Evolutionary conservation across 2,113 vertebrate species (phyloP), one percentile per base, ranked within the genome.

Genomic region (Tiliqua scincoides): DNA sequence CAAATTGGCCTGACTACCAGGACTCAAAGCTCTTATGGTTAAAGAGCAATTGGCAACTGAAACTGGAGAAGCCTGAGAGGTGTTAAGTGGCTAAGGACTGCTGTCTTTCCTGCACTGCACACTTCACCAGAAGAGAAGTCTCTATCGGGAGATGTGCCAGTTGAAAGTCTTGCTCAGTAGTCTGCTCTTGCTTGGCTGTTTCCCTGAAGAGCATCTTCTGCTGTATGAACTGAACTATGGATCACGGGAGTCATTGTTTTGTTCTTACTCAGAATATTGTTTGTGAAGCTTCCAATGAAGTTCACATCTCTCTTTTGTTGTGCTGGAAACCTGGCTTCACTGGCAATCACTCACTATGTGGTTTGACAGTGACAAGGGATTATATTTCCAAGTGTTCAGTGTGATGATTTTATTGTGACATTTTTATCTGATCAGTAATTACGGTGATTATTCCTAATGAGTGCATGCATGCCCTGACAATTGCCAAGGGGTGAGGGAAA

Each of bases 361-460:
- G 54, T 18, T 77, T 90, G 27, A 82, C 63, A 83, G 61, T 75
- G 20, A 68, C 62, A 78, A 3, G 48, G 32, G 54, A 84, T 21
- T 78, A 80, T 7, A 57, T 79, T 81, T 85, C 77, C 81, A 86
- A 88, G 76, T 40, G 75, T 20, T 67, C 25, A 63, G 30, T 8
- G 20, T 59, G 43, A 48, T 27, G 83, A 85, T 84, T 54, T 88
- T 76, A 93, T 78, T 85, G 57, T 77, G 79, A 88, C 57, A 87
- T 89, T 92, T n/a, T 30, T 68, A 85, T 67, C 48, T 79, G 89
- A 73, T 84, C 2, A 40, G 57, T 57, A 73, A 91, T 90, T 91
- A 89, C 82, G 78, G 71, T 91, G 88, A 91, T 90, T 87, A 11
- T 2, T 15, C 18, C 5, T 91, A 90, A 87, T 89, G 79, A 79